These are phyloP conservation scores for Dasypogon diadema DNA, from an alignment of 2,888 invertebrate species.

Conservation along the genomic window DNA sequence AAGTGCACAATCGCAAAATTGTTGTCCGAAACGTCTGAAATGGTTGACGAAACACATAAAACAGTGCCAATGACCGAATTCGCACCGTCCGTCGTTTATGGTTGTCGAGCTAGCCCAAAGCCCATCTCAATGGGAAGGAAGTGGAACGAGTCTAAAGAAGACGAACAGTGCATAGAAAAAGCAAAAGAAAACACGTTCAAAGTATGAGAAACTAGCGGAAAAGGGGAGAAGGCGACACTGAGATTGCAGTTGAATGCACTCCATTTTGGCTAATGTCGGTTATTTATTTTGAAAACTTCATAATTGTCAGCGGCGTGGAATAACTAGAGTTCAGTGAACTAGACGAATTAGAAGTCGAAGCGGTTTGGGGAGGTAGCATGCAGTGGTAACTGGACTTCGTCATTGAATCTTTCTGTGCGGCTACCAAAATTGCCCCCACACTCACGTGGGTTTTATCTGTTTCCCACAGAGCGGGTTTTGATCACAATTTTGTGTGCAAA, in stretches of 20 bases:
- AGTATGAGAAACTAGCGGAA: neutral
- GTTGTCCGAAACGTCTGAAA: slow-evolving; percentile 56
- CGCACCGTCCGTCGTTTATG: slow-evolving; percentile 45
- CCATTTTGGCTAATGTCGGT: slow-evolving; percentile 56
- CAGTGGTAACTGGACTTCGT: slow-evolving; percentile 16
- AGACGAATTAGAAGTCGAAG: slow-evolving; percentile 53
- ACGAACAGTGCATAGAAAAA: neutral
- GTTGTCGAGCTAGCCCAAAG: slow-evolving; percentile 10
- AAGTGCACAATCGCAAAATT: slow-evolving; percentile 56
- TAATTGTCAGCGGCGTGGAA: slow-evolving; percentile 52
- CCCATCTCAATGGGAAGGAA: slow-evolving; percentile 49
- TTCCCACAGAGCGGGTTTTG: neutral
- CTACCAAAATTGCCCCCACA: slow-evolving; percentile 36
- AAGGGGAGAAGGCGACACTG: slow-evolving; percentile 20
- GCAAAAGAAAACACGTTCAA: slow-evolving; percentile 1
- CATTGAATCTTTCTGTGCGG: neutral
- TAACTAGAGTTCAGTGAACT: slow-evolving; percentile 50
- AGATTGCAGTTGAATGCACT: slow-evolving; percentile 53
- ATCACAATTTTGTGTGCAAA: neutral
- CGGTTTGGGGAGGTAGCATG: neutral
- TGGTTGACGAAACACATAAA: slow-evolving; percentile 56
- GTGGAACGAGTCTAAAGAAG: slow-evolving; percentile 46
- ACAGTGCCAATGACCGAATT: slow-evolving; percentile 57
- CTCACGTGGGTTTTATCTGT: slow-evolving; percentile 17
- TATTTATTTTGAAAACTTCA: slow-evolving; percentile 56